These are phyloP conservation scores for Adelphocoris suturalis DNA, from an alignment of 2,888 invertebrate species.

Conservation along the genomic window DNA sequence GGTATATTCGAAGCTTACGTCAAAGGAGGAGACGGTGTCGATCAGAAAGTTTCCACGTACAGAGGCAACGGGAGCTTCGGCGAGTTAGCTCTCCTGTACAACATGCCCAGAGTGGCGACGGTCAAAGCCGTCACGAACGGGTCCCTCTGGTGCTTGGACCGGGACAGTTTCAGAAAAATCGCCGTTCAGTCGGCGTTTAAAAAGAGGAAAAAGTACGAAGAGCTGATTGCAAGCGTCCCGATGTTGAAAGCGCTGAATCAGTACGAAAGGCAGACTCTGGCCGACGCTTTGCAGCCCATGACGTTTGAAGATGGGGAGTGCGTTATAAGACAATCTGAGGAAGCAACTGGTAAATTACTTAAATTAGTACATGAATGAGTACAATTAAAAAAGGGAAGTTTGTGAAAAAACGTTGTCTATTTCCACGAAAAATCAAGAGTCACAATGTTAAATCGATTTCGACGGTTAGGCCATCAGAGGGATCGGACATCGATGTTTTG, in stretches of 20 bases:
- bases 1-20: constrained; percentile 68
- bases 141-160: constrained; percentile 98
- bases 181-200: constrained; percentile 97
- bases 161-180: constrained; percentile 96
- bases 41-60: constrained; percentile 81
- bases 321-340: constrained; percentile 95
- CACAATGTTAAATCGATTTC: too few species aligned
- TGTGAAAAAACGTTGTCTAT: too few species aligned
- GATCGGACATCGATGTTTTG: too few species aligned
- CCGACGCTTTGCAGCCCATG: constrained; percentile 94
- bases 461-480: too few species aligned
- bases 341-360: constrained; percentile 87
- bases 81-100: constrained; percentile 97
- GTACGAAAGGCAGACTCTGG: constrained; percentile 97
- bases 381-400: too few species aligned
- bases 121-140: constrained; percentile 91
- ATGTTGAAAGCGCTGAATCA: constrained; percentile 96
- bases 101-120: constrained; percentile 98
- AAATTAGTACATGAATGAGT: too few species aligned
- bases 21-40: constrained; percentile 77
- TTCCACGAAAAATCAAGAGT: too few species aligned
- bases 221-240: constrained; percentile 94
- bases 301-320: constrained; percentile 86
- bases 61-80: constrained; percentile 95
- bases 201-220: constrained; percentile 98